Evolutionary conservation across 2,888 invertebrate species (phyloP), one percentile per base, ranked within the genome.

Genomic region (Agonum fuliginosum): DNA sequence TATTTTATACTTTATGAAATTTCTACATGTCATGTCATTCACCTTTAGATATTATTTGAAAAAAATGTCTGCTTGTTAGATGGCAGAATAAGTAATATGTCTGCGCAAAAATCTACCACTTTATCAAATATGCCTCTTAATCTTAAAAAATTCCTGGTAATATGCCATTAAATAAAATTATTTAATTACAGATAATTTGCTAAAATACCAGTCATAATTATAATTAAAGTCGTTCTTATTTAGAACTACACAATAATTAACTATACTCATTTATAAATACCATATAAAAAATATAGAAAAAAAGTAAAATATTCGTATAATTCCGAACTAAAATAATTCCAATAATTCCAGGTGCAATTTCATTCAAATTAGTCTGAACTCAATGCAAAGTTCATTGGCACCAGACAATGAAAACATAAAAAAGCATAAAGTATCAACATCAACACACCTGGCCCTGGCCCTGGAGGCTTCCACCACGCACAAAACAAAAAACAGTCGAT

Each of bases 391-490:
- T 41, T 41, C 46, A 43, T 12, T 22, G 69, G 43, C 46, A 41
- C 20, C 8, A 22, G 12, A 41, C 43, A 43, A 69, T 69, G 41
- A 69, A 69, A 41, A 69, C 41, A 46, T n/a, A 69, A 20, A 41
- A 69, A 69, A n/a, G n/a, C n/a, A n/a, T 41, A 43, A 24, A 69
- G 24, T 20, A 20, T 14, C 24, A 69, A 43, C 20, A 20, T 14
- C 24, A 69, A 69, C 67, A 65, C 34, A 75, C 75, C 75, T 67
- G 75, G 41, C n/a, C n/a, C n/a, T n/a, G n/a, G n/a, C n/a, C n/a
- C n/a, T n/a, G n/a, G n/a, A n/a, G n/a, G n/a, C 62, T 67, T 75
- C 75, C 75, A 75, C 75, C 75, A 75, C 46, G 67, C 67, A 37
- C 75, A 75, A 51, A 75, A 75, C 67, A 75, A 48, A 65, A 75